Conservation (phyloP, 2,113 vertebrate genomes). For the Gadus chalcogrammus region DNA sequence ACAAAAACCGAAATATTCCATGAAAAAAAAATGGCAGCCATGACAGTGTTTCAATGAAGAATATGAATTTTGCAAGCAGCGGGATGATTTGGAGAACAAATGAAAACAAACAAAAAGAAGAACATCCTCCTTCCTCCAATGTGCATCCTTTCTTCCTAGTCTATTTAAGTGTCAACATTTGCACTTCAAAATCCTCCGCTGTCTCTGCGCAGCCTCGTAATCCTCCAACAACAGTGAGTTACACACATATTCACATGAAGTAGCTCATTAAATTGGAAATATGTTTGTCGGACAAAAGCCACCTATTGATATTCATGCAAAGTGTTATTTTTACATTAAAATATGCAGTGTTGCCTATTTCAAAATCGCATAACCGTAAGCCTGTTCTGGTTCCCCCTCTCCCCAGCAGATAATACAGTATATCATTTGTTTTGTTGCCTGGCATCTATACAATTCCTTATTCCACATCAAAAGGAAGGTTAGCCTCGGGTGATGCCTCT, state of each 20-base stretch:
- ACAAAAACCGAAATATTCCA: no score
- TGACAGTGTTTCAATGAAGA: no score
- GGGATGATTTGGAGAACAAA: no score
- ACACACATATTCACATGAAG: slow-evolving; percentile 32
- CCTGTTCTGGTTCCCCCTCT: slow-evolving; percentile 16
- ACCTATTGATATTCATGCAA: slow-evolving; percentile 38
- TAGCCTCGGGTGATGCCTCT: slow-evolving; percentile 55
- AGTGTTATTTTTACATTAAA: slow-evolving; percentile 47
- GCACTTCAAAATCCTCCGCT: slow-evolving; percentile 30
- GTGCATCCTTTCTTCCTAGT: slow-evolving; percentile 22
- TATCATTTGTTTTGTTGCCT: slow-evolving; percentile 20
- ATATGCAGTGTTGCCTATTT: slow-evolving; percentile 39
- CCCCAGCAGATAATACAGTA: slow-evolving; percentile 17
- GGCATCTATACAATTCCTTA: slow-evolving; percentile 49
- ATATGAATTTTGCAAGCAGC: no score
- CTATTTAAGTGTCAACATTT: slow-evolving; percentile 32
- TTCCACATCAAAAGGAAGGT: slow-evolving; percentile 53
- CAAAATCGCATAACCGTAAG: slow-evolving; percentile 33
- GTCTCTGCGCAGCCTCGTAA: slow-evolving; percentile 22
- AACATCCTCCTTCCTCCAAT: slow-evolving; percentile 11
- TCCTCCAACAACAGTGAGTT: slow-evolving; percentile 44
- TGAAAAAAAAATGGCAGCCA: no score
- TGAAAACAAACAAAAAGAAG: no score
- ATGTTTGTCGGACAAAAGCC: slow-evolving; percentile 31
- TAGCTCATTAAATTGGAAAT: slow-evolving; percentile 57